phyloP scores from a whole-genome alignment of 2,888 invertebrate genomes.

The Coleophora deauratella region DNA sequence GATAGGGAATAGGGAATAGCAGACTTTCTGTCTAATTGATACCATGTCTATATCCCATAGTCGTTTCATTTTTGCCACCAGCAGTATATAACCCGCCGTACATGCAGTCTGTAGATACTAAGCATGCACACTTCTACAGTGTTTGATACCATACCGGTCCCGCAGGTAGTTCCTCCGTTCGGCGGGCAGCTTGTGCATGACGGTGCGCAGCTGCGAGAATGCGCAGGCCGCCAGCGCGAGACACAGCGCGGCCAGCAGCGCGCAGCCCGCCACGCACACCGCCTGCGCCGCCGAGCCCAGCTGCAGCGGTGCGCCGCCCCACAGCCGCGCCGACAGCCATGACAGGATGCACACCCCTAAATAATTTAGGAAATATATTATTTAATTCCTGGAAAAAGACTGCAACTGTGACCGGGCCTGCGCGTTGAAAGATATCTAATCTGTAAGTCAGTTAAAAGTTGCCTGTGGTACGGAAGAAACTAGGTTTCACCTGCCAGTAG shows the following conservation, averaged over 20 bases:
- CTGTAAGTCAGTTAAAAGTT: no score
- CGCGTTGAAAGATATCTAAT: no score
- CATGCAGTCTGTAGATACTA: no score
- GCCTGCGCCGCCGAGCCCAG: slow-evolving; percentile 72
- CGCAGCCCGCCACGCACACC: slow-evolving; percentile 79
- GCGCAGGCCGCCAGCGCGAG: slow-evolving; percentile 80
- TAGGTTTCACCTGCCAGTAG: slow-evolving; percentile 75
- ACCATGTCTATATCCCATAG: no score
- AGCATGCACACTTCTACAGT: no score
- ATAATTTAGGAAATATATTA: slow-evolving; percentile 3
- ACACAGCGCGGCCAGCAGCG: slow-evolving; percentile 79
- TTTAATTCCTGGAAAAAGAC: no score
- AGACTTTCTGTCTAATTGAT: no score
- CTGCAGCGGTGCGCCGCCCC: slow-evolving; percentile 76
- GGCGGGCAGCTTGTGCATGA: slow-evolving; percentile 73
- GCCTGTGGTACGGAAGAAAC: no score
- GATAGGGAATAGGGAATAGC: no score
- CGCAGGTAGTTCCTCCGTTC: slow-evolving; percentile 72
- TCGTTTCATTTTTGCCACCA: no score
- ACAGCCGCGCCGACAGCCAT: slow-evolving; percentile 78
- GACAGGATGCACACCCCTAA: slow-evolving; percentile 79
- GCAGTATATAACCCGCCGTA: no score
- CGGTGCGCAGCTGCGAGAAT: slow-evolving; percentile 73
- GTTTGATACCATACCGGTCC: slow-evolving; percentile 52
- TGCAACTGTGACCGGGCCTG: no score